phyloP scores from a whole-genome alignment of 2,797 vertebrate genomes.

The Enoplosus armatus region DNA sequence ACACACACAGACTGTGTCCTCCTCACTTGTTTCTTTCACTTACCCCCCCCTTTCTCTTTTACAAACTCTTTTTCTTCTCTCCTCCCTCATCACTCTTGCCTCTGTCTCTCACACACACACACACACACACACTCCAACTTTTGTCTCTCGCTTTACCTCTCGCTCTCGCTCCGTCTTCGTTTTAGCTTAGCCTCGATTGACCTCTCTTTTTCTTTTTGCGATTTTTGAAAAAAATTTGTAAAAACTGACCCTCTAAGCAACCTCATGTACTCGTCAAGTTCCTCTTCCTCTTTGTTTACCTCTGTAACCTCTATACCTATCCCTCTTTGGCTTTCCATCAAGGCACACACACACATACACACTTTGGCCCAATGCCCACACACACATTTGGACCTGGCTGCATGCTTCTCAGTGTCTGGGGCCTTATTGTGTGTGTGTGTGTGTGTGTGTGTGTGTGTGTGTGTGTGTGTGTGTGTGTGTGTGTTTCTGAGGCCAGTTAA shows the following conservation, averaged over 20 bases:
- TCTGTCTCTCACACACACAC: slow-evolving; percentile 22
- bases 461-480: slow-evolving; percentile 80
- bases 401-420: slow-evolving; percentile 80
- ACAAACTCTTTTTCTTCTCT: neutral
- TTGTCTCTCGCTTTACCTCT: neutral
- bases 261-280: slow-evolving; percentile 23
- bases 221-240: slow-evolving; percentile 45
- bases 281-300: slow-evolving; percentile 57
- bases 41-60: slow-evolving; percentile 9
- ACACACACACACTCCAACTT: slow-evolving; percentile 15
- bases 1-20: slow-evolving; percentile 12
- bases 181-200: slow-evolving; percentile 53
- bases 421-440: slow-evolving; percentile 85
- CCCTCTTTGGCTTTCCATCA: slow-evolving; percentile 57
- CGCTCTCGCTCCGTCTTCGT: neutral
- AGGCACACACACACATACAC: slow-evolving; percentile 38
- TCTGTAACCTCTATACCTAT: slow-evolving; percentile 68
- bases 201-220: slow-evolving; percentile 25
- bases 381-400: slow-evolving; percentile 87
- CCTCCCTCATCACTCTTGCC: neutral
- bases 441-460: slow-evolving; percentile 19
- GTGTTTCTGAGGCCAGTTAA: slow-evolving; percentile 88
- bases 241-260: slow-evolving; percentile 48
- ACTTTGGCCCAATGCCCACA: slow-evolving; percentile 90
- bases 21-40: slow-evolving; percentile 20